Conservation (phyloP, 2,797 vertebrate species). For the Catamblyrhynchus diadema region DNA sequence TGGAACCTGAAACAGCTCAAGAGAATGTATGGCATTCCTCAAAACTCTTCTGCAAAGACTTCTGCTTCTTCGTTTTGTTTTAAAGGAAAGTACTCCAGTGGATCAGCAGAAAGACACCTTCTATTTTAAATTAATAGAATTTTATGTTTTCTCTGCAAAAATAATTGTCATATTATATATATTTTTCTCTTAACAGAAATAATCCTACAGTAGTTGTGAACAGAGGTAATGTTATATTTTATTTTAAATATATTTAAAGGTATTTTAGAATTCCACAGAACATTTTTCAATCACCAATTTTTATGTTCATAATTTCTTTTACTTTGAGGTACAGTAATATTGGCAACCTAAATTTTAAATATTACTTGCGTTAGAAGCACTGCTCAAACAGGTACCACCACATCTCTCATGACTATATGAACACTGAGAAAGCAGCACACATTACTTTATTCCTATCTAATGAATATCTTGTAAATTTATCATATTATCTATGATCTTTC, state of each 20-base stretch:
- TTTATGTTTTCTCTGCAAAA: background rate
- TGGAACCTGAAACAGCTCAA: background rate
- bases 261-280: background rate
- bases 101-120: background rate
- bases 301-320: background rate
- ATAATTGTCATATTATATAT: background rate
- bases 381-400: background rate
- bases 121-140: background rate
- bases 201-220: background rate
- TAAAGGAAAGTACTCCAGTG: background rate
- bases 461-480: background rate
- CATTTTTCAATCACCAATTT: background rate
- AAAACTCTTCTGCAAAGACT: background rate
- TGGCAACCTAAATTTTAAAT: background rate
- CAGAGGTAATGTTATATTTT: background rate
- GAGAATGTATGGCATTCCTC: background rate
- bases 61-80: background rate
- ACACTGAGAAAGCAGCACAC: background rate
- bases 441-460: background rate
- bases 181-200: background rate
- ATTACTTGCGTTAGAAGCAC: background rate
- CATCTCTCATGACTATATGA: background rate
- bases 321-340: background rate
- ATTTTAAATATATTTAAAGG: background rate
- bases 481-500: background rate